A percentile compares a stretch with the other conserved stretches of the same genome.
These are phyloP conservation scores for Cacoxenus indagator DNA, from an alignment of 2,888 invertebrate genomes.

Conservation along the genomic window DNA sequence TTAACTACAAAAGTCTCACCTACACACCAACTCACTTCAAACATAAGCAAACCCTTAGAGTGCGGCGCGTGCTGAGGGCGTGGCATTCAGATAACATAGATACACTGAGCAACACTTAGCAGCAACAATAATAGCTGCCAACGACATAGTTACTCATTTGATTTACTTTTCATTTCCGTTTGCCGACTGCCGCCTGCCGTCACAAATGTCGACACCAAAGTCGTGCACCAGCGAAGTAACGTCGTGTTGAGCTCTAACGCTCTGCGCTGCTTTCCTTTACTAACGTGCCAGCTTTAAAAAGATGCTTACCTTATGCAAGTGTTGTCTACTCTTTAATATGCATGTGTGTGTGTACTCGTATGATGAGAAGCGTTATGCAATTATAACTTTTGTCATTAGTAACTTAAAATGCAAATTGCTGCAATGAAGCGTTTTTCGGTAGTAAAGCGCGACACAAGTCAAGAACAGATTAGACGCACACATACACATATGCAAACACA, in stretches of 20 bases:
- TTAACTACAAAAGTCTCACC: background rate
- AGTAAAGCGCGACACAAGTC: slow-evolving; percentile 31
- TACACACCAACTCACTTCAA: background rate
- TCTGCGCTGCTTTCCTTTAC: background rate
- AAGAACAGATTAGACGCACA: slow-evolving; percentile 23
- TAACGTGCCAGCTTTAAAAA: background rate
- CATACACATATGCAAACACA: slow-evolving; percentile 14
- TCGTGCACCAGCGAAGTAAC: background rate
- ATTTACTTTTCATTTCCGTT: slow-evolving; percentile 67
- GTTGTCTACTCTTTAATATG: slow-evolving; percentile 3
- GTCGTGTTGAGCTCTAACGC: background rate
- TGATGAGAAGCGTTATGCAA: slow-evolving; percentile 64
- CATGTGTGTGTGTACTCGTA: slow-evolving; percentile 21
- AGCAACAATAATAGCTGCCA: background rate
- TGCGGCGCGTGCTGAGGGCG: background rate
- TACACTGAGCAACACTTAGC: background rate
- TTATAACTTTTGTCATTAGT: slow-evolving; percentile 69
- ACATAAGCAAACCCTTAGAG: background rate
- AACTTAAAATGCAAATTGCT: slow-evolving; percentile 65
- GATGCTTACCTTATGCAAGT: slow-evolving; percentile 15
- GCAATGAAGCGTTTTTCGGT: slow-evolving; percentile 57
- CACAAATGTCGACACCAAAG: background rate
- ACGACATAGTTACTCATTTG: slow-evolving; percentile 52
- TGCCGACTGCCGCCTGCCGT: slow-evolving; percentile 47
- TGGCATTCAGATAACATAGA: background rate